These are phyloP conservation scores for Aphidius gifuensis DNA, from an alignment of 1,140 invertebrate genomes.

Conservation along the genomic window DNA sequence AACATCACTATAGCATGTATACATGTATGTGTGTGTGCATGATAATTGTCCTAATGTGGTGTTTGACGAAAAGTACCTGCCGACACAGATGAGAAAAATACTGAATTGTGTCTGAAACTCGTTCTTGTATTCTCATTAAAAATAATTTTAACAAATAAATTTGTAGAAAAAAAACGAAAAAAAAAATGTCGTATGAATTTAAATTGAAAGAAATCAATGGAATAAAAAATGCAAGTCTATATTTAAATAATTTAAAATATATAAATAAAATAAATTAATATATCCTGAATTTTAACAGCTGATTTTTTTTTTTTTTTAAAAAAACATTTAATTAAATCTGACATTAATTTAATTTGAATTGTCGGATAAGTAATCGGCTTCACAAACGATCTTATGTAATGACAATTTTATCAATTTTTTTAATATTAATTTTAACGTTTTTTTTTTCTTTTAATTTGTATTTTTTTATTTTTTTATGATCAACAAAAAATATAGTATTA, in stretches of 20 bases:
- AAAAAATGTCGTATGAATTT: neutral
- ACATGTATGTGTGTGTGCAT: neutral
- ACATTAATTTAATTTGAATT: too few relatives aligned
- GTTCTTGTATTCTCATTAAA: neutral
- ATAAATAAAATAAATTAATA: too few relatives aligned
- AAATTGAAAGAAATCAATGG: neutral
- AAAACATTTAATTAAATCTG: too few relatives aligned
- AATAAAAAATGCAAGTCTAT: neutral
- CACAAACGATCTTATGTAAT: too few relatives aligned
- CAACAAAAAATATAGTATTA: neutral
- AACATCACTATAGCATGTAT: neutral
- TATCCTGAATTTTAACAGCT: too few relatives aligned
- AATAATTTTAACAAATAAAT: neutral
- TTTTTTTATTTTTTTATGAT: neutral
- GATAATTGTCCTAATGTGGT: constrained; percentile 11
- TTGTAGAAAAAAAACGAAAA: neutral
- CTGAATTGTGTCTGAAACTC: neutral
- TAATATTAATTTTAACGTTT: too few relatives aligned
- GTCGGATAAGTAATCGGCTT: too few relatives aligned
- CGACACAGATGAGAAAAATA: neutral
- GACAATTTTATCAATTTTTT: too few relatives aligned
- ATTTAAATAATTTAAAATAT: neutral
- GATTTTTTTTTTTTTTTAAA: too few relatives aligned
- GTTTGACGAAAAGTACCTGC: constrained; percentile 1
- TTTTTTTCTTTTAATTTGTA: too few relatives aligned